Conservation (phyloP, 2,113 vertebrate genomes). For the Hypanus sabinus region DNA sequence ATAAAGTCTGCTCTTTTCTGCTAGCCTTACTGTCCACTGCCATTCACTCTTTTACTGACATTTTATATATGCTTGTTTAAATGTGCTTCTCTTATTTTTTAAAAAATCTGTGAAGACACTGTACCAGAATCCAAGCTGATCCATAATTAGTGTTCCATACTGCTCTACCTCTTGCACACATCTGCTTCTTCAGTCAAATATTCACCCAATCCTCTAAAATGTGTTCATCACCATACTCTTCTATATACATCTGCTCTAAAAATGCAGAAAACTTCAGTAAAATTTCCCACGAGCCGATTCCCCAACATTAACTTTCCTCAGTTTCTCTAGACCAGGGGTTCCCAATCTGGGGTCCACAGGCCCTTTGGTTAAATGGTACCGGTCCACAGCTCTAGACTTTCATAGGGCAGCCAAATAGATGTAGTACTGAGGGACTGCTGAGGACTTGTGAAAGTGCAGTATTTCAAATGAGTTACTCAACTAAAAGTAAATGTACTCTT, state of each 20-base stretch:
- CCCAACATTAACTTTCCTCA: background rate
- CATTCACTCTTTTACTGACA: background rate
- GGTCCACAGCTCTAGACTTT: background rate
- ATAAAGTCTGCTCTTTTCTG: background rate
- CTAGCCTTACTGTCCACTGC: background rate
- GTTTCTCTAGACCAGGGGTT: background rate
- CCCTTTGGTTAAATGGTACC: too few species aligned
- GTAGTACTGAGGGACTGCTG: background rate
- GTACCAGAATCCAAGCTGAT: background rate
- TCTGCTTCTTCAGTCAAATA: conserved; percentile 9
- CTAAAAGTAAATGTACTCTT: background rate
- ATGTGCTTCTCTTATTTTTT: background rate
- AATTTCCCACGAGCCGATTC: background rate
- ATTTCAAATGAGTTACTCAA: background rate
- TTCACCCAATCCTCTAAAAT: background rate
- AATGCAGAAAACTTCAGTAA: background rate
- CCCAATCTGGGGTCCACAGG: too few species aligned
- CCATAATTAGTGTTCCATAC: background rate
- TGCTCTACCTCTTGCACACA: background rate
- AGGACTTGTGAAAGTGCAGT: background rate
- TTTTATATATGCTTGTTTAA: background rate
- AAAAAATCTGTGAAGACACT: background rate
- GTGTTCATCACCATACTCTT: background rate
- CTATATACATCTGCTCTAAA: background rate
- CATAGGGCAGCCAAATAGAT: background rate